Base-by-base conservation (phyloP, 2,113 vertebrate genomes). In the Pituophis catenifer region DNA sequence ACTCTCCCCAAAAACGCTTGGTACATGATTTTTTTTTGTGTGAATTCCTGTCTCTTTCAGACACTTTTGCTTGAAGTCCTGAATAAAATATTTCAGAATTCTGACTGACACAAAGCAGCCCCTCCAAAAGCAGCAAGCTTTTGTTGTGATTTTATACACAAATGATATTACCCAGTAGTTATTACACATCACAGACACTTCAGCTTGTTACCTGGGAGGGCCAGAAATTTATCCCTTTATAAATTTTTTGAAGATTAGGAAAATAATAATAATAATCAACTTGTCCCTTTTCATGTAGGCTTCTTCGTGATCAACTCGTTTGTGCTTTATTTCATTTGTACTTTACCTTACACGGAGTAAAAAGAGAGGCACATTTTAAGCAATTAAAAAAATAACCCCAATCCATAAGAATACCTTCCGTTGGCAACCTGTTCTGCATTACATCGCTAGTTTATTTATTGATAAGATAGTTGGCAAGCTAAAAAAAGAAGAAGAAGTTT, bases 221-320 rank as follows among this genome's bases (percentile, higher is more conserved):
- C 54, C 44, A 88, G n/a, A 70, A 88, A 17, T 10, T 59, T 86
- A 48, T 44, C 44, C 75, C 65, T 15, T 70, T 90, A 90, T 89
- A 48, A 1, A 1, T 62, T 24, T 50, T 48, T 44, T 4, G 93
- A 89, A 94, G 6, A 86, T 17, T 50, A 62, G 50, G 85, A 88
- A 26, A 29, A 59, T 26, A 62, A 65, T 94, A 90, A 29, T 52
- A 24, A 17, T 88, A 57, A 94, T 93, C 91, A 95, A 93, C 92
- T 9, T 89, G 50, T 9, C 70, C 33, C 13, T 53, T 91, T 96
- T 93, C 0, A 0, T 17, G 11, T 90, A 21, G n/a, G 48, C 57
- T 93, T 93, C 92, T 92, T 96, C n/a, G 10, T 2, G 54, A 95
- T 92, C 94, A 95, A 97, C 96, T 94, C 55, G 1, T 50, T 50